These are phyloP conservation scores for Aphelenchoides fujianensis DNA, from an alignment of 1,140 invertebrate genomes.

Conservation along the genomic window DNA sequence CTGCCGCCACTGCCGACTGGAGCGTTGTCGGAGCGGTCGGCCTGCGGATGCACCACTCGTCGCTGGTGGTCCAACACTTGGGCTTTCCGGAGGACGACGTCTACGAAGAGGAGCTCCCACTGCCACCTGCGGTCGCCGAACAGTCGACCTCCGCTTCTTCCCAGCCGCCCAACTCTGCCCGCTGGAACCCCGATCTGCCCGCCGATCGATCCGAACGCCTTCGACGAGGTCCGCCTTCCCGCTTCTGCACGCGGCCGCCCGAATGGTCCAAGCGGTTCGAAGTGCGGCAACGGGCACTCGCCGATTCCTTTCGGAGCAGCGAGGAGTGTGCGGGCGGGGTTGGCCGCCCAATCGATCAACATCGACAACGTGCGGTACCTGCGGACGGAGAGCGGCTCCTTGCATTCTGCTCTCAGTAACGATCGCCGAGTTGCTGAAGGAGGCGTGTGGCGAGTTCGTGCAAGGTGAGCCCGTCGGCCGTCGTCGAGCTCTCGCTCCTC, in stretches of 20 bases:
- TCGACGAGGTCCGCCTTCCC: neutral
- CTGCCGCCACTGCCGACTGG: conserved; percentile 6
- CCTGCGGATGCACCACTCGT: neutral
- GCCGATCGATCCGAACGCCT: neutral
- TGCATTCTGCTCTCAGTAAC: neutral
- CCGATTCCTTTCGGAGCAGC: neutral
- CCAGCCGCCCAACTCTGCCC: neutral
- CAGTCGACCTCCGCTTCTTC: neutral
- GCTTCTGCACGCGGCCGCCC: neutral
- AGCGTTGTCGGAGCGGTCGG: neutral
- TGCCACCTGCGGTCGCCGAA: neutral
- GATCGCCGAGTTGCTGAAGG: neutral
- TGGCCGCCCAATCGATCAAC: neutral
- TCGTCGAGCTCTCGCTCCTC: neutral
- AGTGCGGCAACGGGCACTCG: neutral
- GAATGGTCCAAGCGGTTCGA: neutral
- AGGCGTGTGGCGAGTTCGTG: neutral
- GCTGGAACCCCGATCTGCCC: neutral
- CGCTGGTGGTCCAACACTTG: neutral
- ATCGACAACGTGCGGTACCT: neutral
- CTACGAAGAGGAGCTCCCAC: neutral
- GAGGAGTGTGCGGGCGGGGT: neutral
- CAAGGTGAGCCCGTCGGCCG: neutral
- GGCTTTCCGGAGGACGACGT: conserved; percentile 6
- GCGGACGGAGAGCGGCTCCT: neutral